Percentiles rank a stretch among this genome's conserved stretches.
phyloP scores from a whole-genome alignment of 2,888 invertebrate genomes.

The Carpatolechia fugitivella region DNA sequence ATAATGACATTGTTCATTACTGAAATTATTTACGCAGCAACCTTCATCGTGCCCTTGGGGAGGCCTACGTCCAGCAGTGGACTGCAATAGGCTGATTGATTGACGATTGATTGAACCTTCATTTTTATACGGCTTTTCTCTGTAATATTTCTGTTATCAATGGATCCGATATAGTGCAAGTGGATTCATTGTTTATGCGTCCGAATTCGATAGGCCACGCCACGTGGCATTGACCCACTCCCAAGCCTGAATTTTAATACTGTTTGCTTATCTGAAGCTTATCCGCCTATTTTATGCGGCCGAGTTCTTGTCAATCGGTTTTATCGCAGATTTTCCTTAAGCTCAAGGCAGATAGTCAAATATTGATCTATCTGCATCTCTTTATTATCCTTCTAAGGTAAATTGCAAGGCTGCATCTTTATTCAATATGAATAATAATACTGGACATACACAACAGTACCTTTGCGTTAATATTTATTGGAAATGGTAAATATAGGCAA shows the following conservation, averaged over 20 bases:
- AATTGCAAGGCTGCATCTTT: too few relatives aligned
- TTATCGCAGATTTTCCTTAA: slow-evolving; percentile 20
- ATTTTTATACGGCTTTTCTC: too few relatives aligned
- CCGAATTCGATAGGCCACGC: slow-evolving; percentile 47
- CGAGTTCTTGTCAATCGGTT: slow-evolving; percentile 18
- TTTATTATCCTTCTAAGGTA: not conserved
- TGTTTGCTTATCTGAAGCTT: slow-evolving; percentile 32
- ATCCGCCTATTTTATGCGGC: slow-evolving; percentile 24
- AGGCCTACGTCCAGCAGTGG: too few relatives aligned
- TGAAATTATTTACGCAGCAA: too few relatives aligned
- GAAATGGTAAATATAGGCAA: not conserved
- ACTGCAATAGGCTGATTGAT: too few relatives aligned
- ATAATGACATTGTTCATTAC: too few relatives aligned
- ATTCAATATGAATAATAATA: too few relatives aligned
- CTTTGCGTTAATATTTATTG: not conserved
- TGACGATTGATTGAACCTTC: too few relatives aligned
- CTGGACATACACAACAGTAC: too few relatives aligned
- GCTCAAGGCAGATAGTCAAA: not conserved
- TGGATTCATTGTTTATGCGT: slow-evolving; percentile 45
- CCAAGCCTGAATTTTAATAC: slow-evolving; percentile 38
- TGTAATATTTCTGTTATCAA: slow-evolving; percentile 33
- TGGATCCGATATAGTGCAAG: slow-evolving; percentile 42
- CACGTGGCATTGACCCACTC: slow-evolving; percentile 56
- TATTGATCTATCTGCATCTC: slow-evolving; percentile 11
- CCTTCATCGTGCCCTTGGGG: too few relatives aligned